A percentile compares a stretch with the other conserved stretches of the same genome.
Evolutionary conservation across 2,113 vertebrate genomes (phyloP).

Genomic region (Synodontis membranacea): DNA sequence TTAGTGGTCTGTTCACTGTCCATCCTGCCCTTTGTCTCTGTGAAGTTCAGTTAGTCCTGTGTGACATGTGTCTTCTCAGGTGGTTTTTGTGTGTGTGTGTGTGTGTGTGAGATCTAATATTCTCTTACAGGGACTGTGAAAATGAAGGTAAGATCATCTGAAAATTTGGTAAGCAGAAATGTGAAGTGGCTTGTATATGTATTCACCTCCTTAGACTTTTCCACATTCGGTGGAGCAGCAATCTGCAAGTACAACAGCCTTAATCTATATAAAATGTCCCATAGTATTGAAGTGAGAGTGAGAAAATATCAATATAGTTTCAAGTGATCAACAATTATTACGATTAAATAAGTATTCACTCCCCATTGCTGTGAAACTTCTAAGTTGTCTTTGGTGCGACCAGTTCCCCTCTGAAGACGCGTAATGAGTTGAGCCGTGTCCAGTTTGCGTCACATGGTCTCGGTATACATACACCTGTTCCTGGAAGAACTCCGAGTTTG

Average conservation of each 20-base stretch:
- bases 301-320: background rate
- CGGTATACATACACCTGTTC: background rate
- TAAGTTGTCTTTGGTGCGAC: background rate
- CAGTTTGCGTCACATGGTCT: too few species aligned
- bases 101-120: slow-evolving; percentile 36
- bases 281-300: background rate
- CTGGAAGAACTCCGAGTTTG: background rate
- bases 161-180: slow-evolving; percentile 27
- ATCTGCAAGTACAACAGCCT: background rate
- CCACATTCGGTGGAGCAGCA: background rate
- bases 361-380: background rate
- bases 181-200: background rate
- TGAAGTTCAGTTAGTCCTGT: slow-evolving; percentile 31
- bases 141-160: slow-evolving; percentile 71
- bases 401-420: background rate
- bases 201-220: background rate
- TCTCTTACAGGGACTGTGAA: slow-evolving; percentile 71
- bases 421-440: background rate
- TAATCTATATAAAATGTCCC: background rate
- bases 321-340: background rate
- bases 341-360: background rate
- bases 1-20: slow-evolving; percentile 45
- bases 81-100: slow-evolving; percentile 30
- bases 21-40: slow-evolving; percentile 29
- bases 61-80: slow-evolving; percentile 21